Base-by-base conservation (phyloP, 1,140 invertebrate species). In the Bradysia coprophila region DNA sequence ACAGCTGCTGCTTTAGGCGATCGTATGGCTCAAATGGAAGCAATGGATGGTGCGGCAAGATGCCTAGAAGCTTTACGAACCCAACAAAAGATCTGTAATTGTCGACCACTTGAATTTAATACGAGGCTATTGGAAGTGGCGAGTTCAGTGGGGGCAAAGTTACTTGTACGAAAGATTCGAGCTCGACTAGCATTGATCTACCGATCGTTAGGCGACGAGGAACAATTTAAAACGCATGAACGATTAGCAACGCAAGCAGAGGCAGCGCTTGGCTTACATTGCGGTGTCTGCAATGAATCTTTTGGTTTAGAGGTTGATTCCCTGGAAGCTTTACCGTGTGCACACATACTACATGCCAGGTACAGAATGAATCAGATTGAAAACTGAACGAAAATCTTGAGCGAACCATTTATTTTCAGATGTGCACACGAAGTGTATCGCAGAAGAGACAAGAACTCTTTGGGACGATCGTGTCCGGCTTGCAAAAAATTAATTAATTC, bases 271-370 rank as follows among this genome's bases (percentile, higher is more conserved):
- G 77, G 78, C 48, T 63, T 86, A 4, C 70, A 74, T 28, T 87
- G 84, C 54, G 82, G 79, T 8, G 72, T 76, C 1, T 87, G 83
- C 50, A 73, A 75, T 24, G 70, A 78, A 46, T 69, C 79, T 3
- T 77, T 84, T 50, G 82, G 81, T 0, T 60, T 79, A 4, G 76
- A 82, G 50, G 68, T 75, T 11, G 77, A 78, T 54, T 72, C 70
- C 18, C 62, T 87, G 9, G 84, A 85, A 48, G 78, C 81, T 13
- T 57, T 88, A 43, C 82, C 83, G 4, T 88, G 84, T 61, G 76
- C 81, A 1, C 84, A 87, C 55, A 85, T 88, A 50, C 67, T 87
- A 23, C 83, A 88, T 54, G 78, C 82, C 21, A 80, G 81, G 82
- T 85, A 54, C 53, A 52, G 15, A 13, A 40, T 13, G n/a, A 43